phyloP scores from a whole-genome alignment of 2,888 invertebrate species.

The Synanthedon vespiformis region DNA sequence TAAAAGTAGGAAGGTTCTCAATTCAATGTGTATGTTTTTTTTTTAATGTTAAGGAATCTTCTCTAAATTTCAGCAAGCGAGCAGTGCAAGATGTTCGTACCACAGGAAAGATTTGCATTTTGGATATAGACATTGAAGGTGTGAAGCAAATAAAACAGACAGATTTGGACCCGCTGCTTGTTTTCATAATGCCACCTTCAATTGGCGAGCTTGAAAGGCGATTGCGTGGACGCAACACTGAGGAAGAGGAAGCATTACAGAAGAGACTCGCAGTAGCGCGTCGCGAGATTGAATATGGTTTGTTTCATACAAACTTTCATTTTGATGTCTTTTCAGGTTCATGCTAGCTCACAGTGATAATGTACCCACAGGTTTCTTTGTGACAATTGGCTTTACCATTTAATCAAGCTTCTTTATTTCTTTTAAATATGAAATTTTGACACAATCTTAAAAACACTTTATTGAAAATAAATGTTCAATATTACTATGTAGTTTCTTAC shows the following conservation, averaged over 20 bases:
- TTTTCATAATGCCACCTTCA: constrained; percentile 95
- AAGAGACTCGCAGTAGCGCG: constrained; percentile 83
- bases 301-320: constrained; percentile 7
- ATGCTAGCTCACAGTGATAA: neutral
- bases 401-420: no score
- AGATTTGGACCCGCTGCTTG: constrained; percentile 83
- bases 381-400: no score
- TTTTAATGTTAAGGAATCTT: no score
- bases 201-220: constrained; percentile 81
- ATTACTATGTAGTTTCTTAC: no score
- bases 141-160: constrained; percentile 87
- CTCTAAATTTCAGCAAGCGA: constrained; percentile 74
- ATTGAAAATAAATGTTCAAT: no score
- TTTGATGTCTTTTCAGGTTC: neutral
- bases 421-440: no score
- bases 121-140: constrained; percentile 96
- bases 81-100: constrained; percentile 85
- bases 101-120: constrained; percentile 88
- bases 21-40: no score
- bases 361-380: no score
- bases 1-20: no score
- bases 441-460: no score
- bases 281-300: constrained; percentile 88
- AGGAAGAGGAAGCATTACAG: constrained; percentile 86
- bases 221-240: constrained; percentile 84